Evolutionary conservation across 2,113 vertebrate species (phyloP), one percentile per base, ranked within the genome.

Genomic region (Sinocyclocheilus anophthalmus): DNA sequence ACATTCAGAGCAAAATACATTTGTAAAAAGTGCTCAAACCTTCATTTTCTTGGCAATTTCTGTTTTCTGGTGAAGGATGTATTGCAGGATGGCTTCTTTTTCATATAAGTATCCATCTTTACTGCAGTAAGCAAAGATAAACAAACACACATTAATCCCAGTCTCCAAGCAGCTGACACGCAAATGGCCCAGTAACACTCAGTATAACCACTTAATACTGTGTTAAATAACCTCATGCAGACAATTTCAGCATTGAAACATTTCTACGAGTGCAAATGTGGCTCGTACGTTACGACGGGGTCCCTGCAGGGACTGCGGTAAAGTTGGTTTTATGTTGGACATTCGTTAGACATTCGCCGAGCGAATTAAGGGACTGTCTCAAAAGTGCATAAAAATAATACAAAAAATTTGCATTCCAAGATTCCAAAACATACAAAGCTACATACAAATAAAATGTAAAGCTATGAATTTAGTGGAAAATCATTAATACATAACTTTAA

Each of bases 21-120:
- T 10, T 22, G 67, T 73, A 20, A 26, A 30, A 63, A 39, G 18
- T 33, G 18, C 0, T 20, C 78, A 85, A 80, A 97, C 97, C 96
- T 97, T 98, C 95, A 96, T 96, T 85, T 96, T 96, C 83, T 96
- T 95, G 76, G 96, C 96, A 5, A 95, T 95, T 45, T 97, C 96
- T 0, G 91, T 96, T 92, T 98, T 98, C 89, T 97, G 96, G 87
- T 97, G 97, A 55, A 98, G 90, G 69, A 98, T 97, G 80, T 96
- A 98, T 89, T 98, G 96, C 37, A 98, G 93, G 86, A 98, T 98
- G 0, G 96, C 97, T 93, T 97, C 96, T 33, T 95, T 96, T 87
- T 98, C 97, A 85, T 96, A 98, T 61, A 98, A 89, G 90, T 93
- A 98, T 70, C 97, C 97, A 85, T 98, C 96, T 37, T 69, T 70